Evolutionary conservation across 2,113 vertebrate genomes (phyloP), one percentile per base, ranked within the genome.

Genomic region (Trogon melanurus): DNA sequence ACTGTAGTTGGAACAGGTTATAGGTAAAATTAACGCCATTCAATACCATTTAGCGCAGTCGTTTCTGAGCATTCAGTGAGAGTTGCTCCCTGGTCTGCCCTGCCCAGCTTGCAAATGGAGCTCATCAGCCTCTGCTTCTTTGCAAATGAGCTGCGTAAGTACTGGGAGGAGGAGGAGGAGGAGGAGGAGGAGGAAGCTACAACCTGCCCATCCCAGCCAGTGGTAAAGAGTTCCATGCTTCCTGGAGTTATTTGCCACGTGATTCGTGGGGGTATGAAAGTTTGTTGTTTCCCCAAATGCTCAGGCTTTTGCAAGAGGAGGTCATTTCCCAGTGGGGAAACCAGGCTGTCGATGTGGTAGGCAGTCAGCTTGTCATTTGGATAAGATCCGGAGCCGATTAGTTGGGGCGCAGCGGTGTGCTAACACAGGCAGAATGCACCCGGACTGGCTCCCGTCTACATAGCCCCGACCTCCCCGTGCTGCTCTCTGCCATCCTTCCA

Each of bases 351-450:
- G 94, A 30, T 56, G 41, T 50, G 50, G 72, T 84, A 84, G 79
- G 93, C 88, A 78, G 76, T 57, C 64, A 60, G 90, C 85, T 78
- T 86, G 75, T 72, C 29, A 3, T 20, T 51, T 90, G 92, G 83
- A 56, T 74, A 19, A 78, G 60, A 71, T 75, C 78, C 90, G 86
- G 83, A 82, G 67, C 71, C 1, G 53, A 61, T 94, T 50, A 75
- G 83, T 88, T 92, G 22, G 83, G 79, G 88, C 1, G 6, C 91
- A 91, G 81, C 64, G 30, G 85, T 13, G 58, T 74, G 95, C 72
- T 94, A 84, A 84, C 85, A 38, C n/a, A 16, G 89, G 91, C 91
- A 95, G 91, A 92, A 85, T 47, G 87, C 73, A 85, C 91, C 81
- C 78, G 7, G 80, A 64, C 91, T 74, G 91, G 88, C 94, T 89